Percentiles rank a stretch among this genome's conserved stretches.
phyloP scores from a whole-genome alignment of 2,797 vertebrate genomes.

The Carapus acus region DNA sequence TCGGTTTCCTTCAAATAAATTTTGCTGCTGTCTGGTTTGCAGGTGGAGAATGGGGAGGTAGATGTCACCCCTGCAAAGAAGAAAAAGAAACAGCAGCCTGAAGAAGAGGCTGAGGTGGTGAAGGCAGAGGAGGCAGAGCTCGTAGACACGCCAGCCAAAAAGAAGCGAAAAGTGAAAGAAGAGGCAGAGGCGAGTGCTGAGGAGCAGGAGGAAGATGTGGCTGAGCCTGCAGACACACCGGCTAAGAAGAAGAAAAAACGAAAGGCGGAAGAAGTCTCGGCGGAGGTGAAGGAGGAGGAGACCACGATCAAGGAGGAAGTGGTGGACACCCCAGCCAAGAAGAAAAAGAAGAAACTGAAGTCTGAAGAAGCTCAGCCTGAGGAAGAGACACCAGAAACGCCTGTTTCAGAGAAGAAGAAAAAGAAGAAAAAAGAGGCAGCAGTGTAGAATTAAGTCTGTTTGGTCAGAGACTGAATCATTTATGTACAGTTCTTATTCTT shows the following conservation, averaged over 20 bases:
- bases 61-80: no score
- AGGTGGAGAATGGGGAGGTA: no score
- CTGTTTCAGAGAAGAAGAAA: conserved; percentile 59
- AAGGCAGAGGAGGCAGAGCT: conserved; percentile 62
- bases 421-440: conserved; percentile 61
- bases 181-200: conserved; percentile 28
- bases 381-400: not conserved
- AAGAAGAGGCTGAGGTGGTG: no score
- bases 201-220: conserved; percentile 63
- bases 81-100: conserved; percentile 19
- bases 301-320: conserved; percentile 46
- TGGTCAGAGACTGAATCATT: conserved; percentile 24
- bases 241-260: conserved; percentile 63
- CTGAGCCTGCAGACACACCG: conserved; percentile 36
- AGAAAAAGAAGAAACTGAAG: conserved; percentile 59
- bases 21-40: not conserved
- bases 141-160: conserved; percentile 33
- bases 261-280: conserved; percentile 26
- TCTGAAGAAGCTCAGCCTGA: conserved; percentile 51
- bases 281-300: not conserved
- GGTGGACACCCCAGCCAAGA: conserved; percentile 38
- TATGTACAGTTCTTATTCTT: conserved; percentile 54
- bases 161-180: conserved; percentile 63
- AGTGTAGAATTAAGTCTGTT: conserved; percentile 4
- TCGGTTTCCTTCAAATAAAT: no score